Base-by-base conservation (phyloP, 2,797 vertebrate genomes). In the Eulemur mongoz region DNA sequence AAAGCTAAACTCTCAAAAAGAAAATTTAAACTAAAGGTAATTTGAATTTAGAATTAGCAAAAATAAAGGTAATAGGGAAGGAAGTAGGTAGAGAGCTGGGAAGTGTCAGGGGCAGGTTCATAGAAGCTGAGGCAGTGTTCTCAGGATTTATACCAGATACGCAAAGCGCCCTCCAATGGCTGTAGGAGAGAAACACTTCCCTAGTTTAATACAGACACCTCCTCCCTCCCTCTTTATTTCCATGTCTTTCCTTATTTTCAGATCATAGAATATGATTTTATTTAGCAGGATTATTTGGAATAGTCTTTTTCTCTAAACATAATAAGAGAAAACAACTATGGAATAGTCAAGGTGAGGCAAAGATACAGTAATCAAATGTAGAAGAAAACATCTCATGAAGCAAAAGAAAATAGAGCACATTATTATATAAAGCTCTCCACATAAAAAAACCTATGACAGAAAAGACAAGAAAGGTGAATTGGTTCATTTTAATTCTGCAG, bases 111-210 rank as follows among this genome's bases (percentile, higher is more conserved):
- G 30, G 9, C 7, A 20, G 20, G 13, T 30, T 27, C 40, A 69
- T 23, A 20, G 32, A n/a, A 9, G 8, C 43, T 43, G 27, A 54
- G 43, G 1, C 52, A 13, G 9, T 2, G 0, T 2, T 0, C 17
- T 35, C 43, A 7, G 25, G 27, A 75, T 52, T 45, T n/a, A n/a
- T 40, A 43, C 25, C 23, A 22, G 83, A 13, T 38, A 4, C 1
- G 43, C 38, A 5, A 3, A 2, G 1, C 20, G 20, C 91, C 57
- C 23, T 78, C 96, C 88, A 11, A 65, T 59, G 88, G 87, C 40
- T 25, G 5, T 13, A 2, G n/a, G 23, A 11, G 35, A 59, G 76
- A 79, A 79, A 45, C 10, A 23, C 3, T 54, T 59, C 27, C 40
- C 7, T 63, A 50, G 25, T 23, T 73, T 27, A 23, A 10, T 61